Evolutionary conservation across 2,888 invertebrate species (phyloP), one percentile per base, ranked within the genome.

Genomic region (Platycnemis pennipes): DNA sequence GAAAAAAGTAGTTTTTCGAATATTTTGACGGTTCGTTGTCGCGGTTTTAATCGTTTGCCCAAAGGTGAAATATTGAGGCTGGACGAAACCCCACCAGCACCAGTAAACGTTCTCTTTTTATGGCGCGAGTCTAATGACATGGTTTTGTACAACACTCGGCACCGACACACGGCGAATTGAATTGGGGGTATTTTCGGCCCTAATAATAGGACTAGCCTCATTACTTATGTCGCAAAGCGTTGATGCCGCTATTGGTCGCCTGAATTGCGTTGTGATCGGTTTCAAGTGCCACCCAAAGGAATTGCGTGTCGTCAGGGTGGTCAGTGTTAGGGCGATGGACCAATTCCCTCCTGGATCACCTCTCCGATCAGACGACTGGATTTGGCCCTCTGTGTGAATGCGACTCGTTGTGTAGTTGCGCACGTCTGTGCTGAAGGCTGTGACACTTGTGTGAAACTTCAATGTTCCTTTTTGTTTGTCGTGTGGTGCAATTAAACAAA

Each of bases 141-240:
- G 37, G 37, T 77, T 77, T 77, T 26, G 77, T 0, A 37, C 37
- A 13, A 37, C 13, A 77, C 77, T 63, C 69, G 69, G n/a, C 49
- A 19, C 5, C 77, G 77, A 69, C 49, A 16, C 49, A 49, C 22
- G 63, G 63, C 22, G 53, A 3, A 77, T 77, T 5, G 77, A 5
- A 37, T 77, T 1, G 37, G 77, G 8, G n/a, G 37, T 77, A 37
- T 37, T 77, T 37, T 77, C 31, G 77, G 77, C 16, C 77, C 77
- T 77, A 77, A 77, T 37, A 16, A 77, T 77, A 77, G 77, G 77
- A 37, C 7, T 37, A 77, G 77, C 77, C 77, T 77, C 77, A 77
- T 77, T 77, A 77, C 11, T 77, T 77, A 77, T 77, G 77, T 77
- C 77, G 77, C 77, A 77, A 77, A 77, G 77, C 13, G 77, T 77